phyloP scores from a whole-genome alignment of 1,140 invertebrate genomes.

The Olivierus martensii region DNA sequence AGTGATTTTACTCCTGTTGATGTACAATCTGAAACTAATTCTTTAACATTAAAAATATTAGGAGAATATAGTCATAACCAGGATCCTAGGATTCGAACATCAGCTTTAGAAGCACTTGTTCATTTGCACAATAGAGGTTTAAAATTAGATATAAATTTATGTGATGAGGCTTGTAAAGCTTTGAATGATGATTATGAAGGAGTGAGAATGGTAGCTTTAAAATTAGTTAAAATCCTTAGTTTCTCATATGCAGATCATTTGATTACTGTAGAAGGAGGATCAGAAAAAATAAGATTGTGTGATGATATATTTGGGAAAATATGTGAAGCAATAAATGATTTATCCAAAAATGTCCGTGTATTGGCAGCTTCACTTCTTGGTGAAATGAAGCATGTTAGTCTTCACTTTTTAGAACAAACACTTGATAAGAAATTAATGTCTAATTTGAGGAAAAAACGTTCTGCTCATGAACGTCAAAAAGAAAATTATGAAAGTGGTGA shows the following conservation, averaged over 20 bases:
- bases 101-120: slow-evolving; percentile 71
- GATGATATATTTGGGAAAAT: slow-evolving; percentile 96
- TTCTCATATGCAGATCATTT: slow-evolving; percentile 61
- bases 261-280: slow-evolving; percentile 20
- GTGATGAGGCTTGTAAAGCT: slow-evolving; percentile 62
- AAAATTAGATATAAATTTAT: slow-evolving; percentile 57
- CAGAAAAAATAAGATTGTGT: slow-evolving; percentile 50
- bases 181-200: slow-evolving; percentile 90
- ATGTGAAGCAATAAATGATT: slow-evolving; percentile 82
- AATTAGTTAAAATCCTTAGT: slow-evolving; percentile 69
- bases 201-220: slow-evolving; percentile 69
- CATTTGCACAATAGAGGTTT: slow-evolving; percentile 61
- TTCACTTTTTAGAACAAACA: slow-evolving; percentile 84
- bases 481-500: slow-evolving; percentile 66
- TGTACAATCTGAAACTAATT: slow-evolving; percentile 20
- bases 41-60: slow-evolving; percentile 43
- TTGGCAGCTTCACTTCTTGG: slow-evolving; percentile 57
- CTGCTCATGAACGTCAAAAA: slow-evolving; percentile 68
- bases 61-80: slow-evolving; percentile 68
- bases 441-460: slow-evolving; percentile 66
- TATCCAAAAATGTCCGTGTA: slow-evolving; percentile 67
- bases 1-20: slow-evolving; percentile 42
- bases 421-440: slow-evolving; percentile 98
- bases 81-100: slow-evolving; percentile 75
- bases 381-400: slow-evolving; percentile 69